Evolutionary conservation across 2,888 invertebrate species (phyloP).

Genomic region (Megaustenia siamemsis): DNA sequence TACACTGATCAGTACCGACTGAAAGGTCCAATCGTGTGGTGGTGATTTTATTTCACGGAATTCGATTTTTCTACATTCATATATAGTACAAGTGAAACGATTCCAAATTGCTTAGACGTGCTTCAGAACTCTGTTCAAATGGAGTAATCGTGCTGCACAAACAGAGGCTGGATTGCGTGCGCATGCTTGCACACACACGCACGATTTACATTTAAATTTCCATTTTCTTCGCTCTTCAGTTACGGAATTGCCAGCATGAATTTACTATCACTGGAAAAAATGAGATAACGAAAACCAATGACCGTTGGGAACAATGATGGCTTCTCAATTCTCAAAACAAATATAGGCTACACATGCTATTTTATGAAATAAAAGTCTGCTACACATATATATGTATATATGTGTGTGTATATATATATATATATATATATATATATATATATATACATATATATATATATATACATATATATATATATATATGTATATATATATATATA

Average conservation of each 20-base stretch:
- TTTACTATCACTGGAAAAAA: background rate
- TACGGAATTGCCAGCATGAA: background rate
- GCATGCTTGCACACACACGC: background rate
- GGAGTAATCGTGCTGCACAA: background rate
- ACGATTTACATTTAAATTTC: background rate
- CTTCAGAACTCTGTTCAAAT: background rate
- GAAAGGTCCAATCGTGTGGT: no score
- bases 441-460: background rate
- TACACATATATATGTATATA: background rate
- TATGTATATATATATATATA: background rate
- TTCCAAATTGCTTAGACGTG: background rate
- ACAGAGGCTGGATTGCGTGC: background rate
- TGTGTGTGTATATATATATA: background rate
- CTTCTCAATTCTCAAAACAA: no score
- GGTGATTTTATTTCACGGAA: background rate
- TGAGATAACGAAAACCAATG: no score
- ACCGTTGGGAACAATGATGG: no score
- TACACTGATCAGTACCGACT: no score
- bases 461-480: background rate
- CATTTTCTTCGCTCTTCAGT: background rate
- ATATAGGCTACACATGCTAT: no score
- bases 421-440: conserved; percentile 7
- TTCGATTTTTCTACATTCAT: background rate
- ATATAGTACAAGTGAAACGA: background rate
- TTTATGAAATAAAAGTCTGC: background rate